These are phyloP conservation scores for Belonocnema kinseyi DNA, from an alignment of 1,140 invertebrate species.

Conservation along the genomic window DNA sequence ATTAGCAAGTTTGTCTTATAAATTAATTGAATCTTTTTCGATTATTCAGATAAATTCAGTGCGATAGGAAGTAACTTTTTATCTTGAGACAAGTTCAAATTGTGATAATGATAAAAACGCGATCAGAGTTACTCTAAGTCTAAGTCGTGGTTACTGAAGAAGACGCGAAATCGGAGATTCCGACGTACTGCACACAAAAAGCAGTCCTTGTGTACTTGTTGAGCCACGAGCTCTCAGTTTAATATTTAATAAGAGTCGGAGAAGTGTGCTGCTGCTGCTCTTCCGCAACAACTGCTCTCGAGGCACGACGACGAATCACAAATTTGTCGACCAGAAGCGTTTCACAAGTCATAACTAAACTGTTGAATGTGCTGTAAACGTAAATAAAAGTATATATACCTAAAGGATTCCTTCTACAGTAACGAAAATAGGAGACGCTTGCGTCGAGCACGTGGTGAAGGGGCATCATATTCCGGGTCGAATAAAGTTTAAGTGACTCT, in stretches of 20 bases:
- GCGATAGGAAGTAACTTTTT: not conserved
- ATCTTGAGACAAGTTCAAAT: no score
- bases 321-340: slow-evolving; percentile 23
- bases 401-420: not conserved
- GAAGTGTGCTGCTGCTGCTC: slow-evolving; percentile 33
- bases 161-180: not conserved
- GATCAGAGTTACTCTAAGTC: not conserved
- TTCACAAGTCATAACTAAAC: slow-evolving; percentile 29
- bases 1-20: no score
- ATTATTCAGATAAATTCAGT: not conserved
- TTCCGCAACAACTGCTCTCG: slow-evolving; percentile 32
- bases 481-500: no score
- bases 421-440: not conserved
- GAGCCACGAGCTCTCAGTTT: slow-evolving; percentile 46
- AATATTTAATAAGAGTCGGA: slow-evolving; percentile 39
- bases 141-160: no score
- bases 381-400: not conserved
- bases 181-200: not conserved
- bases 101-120: not conserved
- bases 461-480: not conserved
- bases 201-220: slow-evolving; percentile 57
- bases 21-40: no score
- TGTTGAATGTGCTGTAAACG: slow-evolving; percentile 31
- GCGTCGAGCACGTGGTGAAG: not conserved
- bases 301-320: slow-evolving; percentile 11